phyloP scores from a whole-genome alignment of 2,797 vertebrate genomes.

The Menidia menidia region DNA sequence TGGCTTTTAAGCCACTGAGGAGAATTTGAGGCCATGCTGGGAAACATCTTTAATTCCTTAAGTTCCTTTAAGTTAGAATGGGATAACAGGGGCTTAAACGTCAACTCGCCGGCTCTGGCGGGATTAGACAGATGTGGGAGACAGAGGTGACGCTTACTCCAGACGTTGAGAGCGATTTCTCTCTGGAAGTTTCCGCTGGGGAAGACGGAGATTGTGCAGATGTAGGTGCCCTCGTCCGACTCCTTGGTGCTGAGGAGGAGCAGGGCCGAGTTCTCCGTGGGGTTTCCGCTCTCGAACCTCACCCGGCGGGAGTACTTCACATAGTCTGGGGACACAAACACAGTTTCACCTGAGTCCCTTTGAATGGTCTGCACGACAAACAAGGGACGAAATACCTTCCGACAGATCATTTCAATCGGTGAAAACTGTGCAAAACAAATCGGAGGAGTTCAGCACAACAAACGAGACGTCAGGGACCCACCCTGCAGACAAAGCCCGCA shows the following conservation, averaged over 20 bases:
- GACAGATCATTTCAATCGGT: not conserved
- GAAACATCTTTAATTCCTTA: conserved; percentile 19
- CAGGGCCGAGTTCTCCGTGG: conserved; percentile 73
- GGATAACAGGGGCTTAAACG: conserved; percentile 30
- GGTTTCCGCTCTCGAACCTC: conserved; percentile 72
- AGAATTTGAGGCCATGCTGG: conserved; percentile 23
- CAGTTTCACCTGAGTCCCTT: conserved; percentile 8
- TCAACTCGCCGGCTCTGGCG: conserved; percentile 46
- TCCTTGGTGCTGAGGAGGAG: conserved; percentile 74
- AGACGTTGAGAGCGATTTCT: conserved; percentile 71
- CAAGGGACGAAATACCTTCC: not conserved
- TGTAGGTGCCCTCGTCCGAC: conserved; percentile 87
- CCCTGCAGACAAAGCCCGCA: conserved; percentile 6
- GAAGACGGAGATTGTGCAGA: conserved; percentile 89
- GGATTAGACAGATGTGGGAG: conserved; percentile 36
- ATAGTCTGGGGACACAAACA: conserved; percentile 65
- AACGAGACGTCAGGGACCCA: not conserved
- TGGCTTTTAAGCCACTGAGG: conserved; percentile 6
- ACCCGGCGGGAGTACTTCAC: conserved; percentile 70
- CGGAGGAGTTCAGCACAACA: conserved; percentile 1
- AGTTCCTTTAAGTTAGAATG: not conserved
- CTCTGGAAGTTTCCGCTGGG: conserved; percentile 89
- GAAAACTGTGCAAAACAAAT: conserved; percentile 3
- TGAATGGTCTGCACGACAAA: not conserved
- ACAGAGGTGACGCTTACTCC: conserved; percentile 72